Conservation (phyloP, 2,113 vertebrate genomes). For the Nymphicus hollandicus region DNA sequence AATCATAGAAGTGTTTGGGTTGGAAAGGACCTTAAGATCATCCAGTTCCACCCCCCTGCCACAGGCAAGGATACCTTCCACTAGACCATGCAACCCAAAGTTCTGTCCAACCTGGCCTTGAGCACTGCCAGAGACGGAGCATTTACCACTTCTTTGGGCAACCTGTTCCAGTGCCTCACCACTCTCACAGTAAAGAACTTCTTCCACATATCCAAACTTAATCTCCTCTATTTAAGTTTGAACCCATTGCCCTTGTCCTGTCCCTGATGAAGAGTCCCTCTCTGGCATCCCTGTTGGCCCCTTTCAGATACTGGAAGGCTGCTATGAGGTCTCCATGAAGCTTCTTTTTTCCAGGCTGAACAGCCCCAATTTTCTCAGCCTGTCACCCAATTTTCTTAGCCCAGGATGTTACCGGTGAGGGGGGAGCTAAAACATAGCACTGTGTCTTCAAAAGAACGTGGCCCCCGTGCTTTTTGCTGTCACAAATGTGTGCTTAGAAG, state of each 20-base stretch:
- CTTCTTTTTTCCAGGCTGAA: not conserved
- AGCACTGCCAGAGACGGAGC: not conserved
- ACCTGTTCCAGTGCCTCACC: not conserved
- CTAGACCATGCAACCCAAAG: not conserved
- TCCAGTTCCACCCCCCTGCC: not conserved
- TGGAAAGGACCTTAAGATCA: not conserved
- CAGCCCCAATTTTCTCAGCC: not conserved
- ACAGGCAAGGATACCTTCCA: not conserved
- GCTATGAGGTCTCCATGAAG: not conserved
- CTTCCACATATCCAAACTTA: not conserved
- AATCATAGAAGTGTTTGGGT: not conserved
- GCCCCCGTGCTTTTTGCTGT: not conserved
- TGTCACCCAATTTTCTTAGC: not conserved
- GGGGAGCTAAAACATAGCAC: not conserved
- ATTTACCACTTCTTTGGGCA: not conserved
- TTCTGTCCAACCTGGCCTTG: not conserved
- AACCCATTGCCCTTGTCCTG: not conserved
- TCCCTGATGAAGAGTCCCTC: not conserved
- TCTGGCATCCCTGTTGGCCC: not conserved
- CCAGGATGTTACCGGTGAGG: not conserved
- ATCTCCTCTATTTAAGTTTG: not conserved
- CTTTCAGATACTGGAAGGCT: not conserved
- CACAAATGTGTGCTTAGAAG: not conserved
- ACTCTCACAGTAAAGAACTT: not conserved
- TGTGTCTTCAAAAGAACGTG: not conserved